Percentiles rank a stretch among this genome's conserved stretches.
Conservation (phyloP, 1,140 invertebrate genomes). For the Drosophila repletoides region DNA sequence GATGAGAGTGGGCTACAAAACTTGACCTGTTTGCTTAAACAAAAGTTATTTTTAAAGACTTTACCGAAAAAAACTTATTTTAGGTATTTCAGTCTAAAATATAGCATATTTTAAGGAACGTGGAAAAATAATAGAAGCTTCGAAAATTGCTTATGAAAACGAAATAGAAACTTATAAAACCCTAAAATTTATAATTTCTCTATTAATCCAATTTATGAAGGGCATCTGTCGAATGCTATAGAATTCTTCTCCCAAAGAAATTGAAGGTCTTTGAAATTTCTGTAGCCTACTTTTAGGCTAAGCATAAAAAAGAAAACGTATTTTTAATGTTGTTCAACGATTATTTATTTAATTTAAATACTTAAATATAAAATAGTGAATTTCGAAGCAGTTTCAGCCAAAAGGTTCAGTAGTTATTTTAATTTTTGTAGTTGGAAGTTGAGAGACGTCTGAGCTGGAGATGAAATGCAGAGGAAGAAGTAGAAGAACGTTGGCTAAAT, state of each 20-base stretch:
- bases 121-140: not conserved
- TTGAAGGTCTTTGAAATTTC: not conserved
- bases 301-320: not conserved
- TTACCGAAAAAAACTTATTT: too few species aligned
- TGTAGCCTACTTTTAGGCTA: conserved; percentile 38
- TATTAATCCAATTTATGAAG: too few species aligned
- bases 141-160: too few species aligned
- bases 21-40: too few species aligned
- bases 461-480: conserved; percentile 30
- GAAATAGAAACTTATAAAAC: too few species aligned
- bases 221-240: too few species aligned
- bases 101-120: not conserved
- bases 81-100: not conserved
- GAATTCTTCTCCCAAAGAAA: too few species aligned
- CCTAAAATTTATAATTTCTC: too few species aligned
- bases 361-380: conserved; percentile 56
- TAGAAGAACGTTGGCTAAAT: conserved; percentile 47
- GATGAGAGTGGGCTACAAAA: too few species aligned
- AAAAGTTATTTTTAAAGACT: too few species aligned
- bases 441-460: conserved; percentile 11
- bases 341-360: conserved; percentile 76
- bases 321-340: conserved; percentile 46
- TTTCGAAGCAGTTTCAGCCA: conserved; percentile 39
- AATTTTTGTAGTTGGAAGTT: not conserved
- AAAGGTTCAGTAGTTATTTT: conserved; percentile 2